A percentile compares a stretch with the other conserved stretches of the same genome.
These are phyloP conservation scores for Drosophila takahashii DNA, from an alignment of 1,140 invertebrate genomes.

Conservation along the genomic window DNA sequence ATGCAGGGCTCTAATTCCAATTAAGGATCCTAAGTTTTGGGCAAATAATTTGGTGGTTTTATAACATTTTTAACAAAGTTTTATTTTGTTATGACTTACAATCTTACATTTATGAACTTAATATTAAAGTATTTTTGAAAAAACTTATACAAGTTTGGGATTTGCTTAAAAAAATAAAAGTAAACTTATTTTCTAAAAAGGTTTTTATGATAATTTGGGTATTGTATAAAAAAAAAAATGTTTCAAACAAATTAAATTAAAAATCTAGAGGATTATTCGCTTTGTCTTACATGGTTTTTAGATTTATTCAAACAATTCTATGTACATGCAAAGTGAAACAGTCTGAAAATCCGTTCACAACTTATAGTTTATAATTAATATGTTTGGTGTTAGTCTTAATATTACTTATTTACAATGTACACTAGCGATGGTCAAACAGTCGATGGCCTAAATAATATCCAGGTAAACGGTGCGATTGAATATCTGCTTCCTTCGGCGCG, in stretches of 20 bases:
- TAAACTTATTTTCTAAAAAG: no score
- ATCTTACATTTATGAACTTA: background rate
- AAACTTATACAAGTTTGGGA: background rate
- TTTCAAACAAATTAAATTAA: no score
- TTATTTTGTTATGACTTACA: background rate
- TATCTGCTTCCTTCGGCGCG: slow-evolving; percentile 66
- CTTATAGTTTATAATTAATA: background rate
- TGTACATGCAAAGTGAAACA: background rate
- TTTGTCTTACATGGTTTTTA: background rate
- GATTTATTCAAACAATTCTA: slow-evolving; percentile 7
- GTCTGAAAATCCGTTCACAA: background rate
- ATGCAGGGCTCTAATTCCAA: no score
- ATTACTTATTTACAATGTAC: slow-evolving; percentile 34
- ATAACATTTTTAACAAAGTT: slow-evolving; percentile 5
- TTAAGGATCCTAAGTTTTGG: no score
- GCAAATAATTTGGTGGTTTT: background rate
- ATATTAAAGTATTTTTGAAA: background rate
- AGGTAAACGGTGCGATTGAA: slow-evolving; percentile 78
- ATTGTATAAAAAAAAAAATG: no score
- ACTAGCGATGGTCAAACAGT: slow-evolving; percentile 8
- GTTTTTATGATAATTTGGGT: background rate
- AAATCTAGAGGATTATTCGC: no score
- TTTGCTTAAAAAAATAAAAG: background rate
- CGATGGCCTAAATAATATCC: slow-evolving; percentile 63
- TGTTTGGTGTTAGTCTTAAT: background rate